A percentile compares a stretch with the other conserved stretches of the same genome.
Evolutionary conservation across 2,113 vertebrate genomes (phyloP).

Genomic region (Tautogolabrus adspersus): DNA sequence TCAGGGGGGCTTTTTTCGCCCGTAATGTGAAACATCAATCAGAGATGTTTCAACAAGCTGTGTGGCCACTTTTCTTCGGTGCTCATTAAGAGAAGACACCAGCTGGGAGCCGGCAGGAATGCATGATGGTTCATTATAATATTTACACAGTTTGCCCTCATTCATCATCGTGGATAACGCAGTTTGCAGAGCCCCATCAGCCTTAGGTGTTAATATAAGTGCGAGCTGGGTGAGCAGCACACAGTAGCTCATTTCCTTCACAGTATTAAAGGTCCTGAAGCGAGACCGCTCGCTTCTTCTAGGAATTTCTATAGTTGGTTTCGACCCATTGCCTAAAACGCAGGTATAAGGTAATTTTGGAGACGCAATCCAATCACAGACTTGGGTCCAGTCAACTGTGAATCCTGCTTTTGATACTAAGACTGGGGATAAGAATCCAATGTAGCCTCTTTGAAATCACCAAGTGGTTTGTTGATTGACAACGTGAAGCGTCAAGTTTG

Average conservation of each 20-base stretch:
- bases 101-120: slow-evolving; percentile 55
- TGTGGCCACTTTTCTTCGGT: slow-evolving; percentile 41
- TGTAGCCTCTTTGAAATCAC: background rate
- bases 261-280: background rate
- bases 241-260: background rate
- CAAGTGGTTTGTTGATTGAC: no score
- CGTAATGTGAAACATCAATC: slow-evolving; percentile 58
- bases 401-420: background rate
- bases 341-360: background rate
- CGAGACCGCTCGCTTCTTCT: background rate
- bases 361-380: background rate
- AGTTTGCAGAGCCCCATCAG: slow-evolving; percentile 37
- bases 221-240: slow-evolving; percentile 4
- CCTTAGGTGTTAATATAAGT: slow-evolving; percentile 27
- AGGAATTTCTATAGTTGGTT: background rate
- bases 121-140: slow-evolving; percentile 55
- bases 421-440: background rate
- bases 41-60: slow-evolving; percentile 44
- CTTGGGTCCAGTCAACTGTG: background rate
- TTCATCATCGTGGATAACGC: slow-evolving; percentile 46
- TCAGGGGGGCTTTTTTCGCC: background rate
- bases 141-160: slow-evolving; percentile 46
- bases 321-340: background rate
- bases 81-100: slow-evolving; percentile 53
- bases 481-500: background rate